Conservation (phyloP, 1,140 invertebrate species). For the Anastrepha obliqua region DNA sequence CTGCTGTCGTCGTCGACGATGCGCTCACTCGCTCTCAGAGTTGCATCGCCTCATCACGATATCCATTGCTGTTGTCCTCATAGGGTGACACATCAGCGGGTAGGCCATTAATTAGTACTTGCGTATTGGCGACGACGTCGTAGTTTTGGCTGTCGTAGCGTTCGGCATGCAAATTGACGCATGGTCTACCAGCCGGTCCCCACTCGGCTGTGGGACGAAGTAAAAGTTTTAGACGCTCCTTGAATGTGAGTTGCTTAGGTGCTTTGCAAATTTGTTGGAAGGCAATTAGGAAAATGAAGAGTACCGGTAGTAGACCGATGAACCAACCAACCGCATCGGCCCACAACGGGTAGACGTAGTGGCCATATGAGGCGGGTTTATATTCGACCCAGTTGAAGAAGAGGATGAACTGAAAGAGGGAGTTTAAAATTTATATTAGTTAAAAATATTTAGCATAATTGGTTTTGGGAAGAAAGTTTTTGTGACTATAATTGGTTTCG, state of each 20-base stretch:
- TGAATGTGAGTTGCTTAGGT: constrained; percentile 76
- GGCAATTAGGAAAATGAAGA: constrained; percentile 82
- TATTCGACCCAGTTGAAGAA: constrained; percentile 91
- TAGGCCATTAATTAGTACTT: constrained; percentile 77
- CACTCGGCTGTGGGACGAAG: constrained; percentile 74
- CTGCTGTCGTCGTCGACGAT: constrained; percentile 59
- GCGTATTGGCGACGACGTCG: constrained; percentile 76
- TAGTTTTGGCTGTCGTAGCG: constrained; percentile 73
- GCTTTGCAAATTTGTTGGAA: constrained; percentile 78
- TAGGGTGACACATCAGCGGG: constrained; percentile 64
- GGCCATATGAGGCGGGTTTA: constrained; percentile 83
- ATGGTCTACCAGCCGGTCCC: constrained; percentile 75
- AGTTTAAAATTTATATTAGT: too few species aligned
- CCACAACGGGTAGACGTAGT: constrained; percentile 85
- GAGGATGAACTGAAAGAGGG: constrained; percentile 81
- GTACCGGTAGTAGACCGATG: constrained; percentile 82
- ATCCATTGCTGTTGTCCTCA: constrained; percentile 62
- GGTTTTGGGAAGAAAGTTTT: too few species aligned
- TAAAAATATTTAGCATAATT: too few species aligned
- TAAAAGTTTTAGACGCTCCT: constrained; percentile 74
- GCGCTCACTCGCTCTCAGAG: constrained; percentile 69
- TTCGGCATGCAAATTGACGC: constrained; percentile 69
- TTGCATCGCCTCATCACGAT: constrained; percentile 65
- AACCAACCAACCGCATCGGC: constrained; percentile 87
- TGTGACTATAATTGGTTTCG: too few species aligned